Evolutionary conservation across 92 coral and sea anemone species (phyloP).

Genomic region (Zoanthus solanderi): DNA sequence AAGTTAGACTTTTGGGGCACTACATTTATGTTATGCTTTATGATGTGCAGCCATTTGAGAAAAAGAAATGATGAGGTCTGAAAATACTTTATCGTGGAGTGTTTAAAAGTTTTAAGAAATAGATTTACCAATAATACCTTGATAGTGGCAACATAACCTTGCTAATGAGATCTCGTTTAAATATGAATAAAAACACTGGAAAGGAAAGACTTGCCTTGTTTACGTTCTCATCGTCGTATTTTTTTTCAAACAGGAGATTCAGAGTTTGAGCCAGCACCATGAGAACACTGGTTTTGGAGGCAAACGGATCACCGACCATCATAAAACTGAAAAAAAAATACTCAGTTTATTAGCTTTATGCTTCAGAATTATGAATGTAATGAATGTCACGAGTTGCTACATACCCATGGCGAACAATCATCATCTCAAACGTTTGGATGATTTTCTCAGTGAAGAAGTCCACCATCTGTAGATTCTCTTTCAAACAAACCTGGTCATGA

Average conservation of each 20-base stretch:
- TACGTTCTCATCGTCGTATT: constrained; percentile 92
- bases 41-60: too few relatives aligned
- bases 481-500: constrained; percentile 76
- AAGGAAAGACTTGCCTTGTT: constrained; percentile 77
- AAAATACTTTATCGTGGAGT: too few relatives aligned
- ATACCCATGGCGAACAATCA: constrained; percentile 99
- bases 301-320: constrained; percentile 99
- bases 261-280: constrained; percentile 93
- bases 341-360: not conserved
- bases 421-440: constrained; percentile 98
- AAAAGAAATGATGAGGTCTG: too few relatives aligned
- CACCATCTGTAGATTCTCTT: constrained; percentile 92
- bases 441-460: constrained; percentile 97
- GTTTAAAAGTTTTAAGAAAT: too few relatives aligned
- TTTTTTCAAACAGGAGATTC: constrained; percentile 80
- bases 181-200: not conserved
- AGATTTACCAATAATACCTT: too few relatives aligned
- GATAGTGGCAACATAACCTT: not conserved
- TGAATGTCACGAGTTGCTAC: constrained; percentile 1
- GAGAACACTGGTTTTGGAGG: constrained; percentile 93
- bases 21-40: too few relatives aligned
- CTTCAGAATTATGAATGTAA: not conserved
- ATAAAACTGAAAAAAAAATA: constrained; percentile 74
- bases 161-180: not conserved
- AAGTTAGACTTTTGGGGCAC: too few relatives aligned